Conservation (phyloP, 2,797 vertebrate species). For the Ataeniobius toweri region DNA sequence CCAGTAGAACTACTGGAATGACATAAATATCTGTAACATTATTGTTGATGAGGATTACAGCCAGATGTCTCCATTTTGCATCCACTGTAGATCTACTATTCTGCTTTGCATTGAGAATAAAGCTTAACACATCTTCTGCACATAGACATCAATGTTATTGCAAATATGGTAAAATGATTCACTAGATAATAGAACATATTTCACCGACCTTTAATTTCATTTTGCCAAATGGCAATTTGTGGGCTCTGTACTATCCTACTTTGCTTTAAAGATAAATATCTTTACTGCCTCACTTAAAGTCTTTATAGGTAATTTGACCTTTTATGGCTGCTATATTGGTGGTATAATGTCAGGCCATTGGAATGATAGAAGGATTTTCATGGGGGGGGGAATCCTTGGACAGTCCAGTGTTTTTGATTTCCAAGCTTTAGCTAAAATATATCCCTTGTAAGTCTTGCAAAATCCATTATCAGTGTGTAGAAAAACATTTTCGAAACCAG, state of each 20-base stretch:
- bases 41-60: neutral
- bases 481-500: neutral
- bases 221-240: neutral
- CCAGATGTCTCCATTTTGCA: neutral
- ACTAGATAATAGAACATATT: neutral
- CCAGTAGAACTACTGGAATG: too few relatives aligned
- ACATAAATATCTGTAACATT: neutral
- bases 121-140: neutral
- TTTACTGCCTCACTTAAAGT: neutral
- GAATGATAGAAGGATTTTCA: neutral
- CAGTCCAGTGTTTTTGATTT: neutral
- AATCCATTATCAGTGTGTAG: neutral
- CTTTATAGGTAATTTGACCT: neutral
- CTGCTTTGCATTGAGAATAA: neutral
- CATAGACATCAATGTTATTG: neutral
- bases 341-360: neutral
- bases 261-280: neutral
- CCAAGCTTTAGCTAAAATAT: neutral
- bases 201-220: neutral
- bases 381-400: neutral
- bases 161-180: neutral
- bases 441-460: neutral
- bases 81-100: neutral
- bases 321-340: neutral
- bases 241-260: neutral